Percentiles rank a stretch among this genome's conserved stretches.
Evolutionary conservation across 2,888 invertebrate species (phyloP).

Genomic region (Sinhomidia bicolor): DNA sequence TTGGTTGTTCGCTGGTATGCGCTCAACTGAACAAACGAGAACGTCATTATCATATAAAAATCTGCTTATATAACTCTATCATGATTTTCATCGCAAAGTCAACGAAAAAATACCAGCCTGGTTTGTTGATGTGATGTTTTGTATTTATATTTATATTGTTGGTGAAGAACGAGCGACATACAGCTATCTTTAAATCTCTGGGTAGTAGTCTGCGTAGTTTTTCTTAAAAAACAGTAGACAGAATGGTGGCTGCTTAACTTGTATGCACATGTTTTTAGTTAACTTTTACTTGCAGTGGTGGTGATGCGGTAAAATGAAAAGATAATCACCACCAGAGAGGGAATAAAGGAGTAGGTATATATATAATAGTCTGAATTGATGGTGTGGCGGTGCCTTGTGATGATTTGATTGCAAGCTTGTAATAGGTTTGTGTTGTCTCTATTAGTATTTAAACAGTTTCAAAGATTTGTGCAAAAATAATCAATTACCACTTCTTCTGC

Average conservation of each 20-base stretch:
- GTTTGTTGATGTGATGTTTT: neutral
- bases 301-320: neutral
- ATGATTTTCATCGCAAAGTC: neutral
- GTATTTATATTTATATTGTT: neutral
- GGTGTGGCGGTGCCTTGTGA: conserved; percentile 26
- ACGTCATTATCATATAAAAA: neutral
- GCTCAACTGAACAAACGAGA: conserved; percentile 39
- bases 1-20: neutral
- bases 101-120: neutral
- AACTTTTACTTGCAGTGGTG: neutral
- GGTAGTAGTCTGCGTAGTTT: neutral
- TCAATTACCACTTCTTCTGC: neutral
- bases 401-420: neutral
- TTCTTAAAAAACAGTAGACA: neutral
- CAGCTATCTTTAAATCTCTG: conserved; percentile 16
- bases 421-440: neutral
- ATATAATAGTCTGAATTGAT: neutral
- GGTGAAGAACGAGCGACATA: neutral
- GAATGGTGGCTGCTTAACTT: neutral
- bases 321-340: neutral
- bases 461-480: conserved; percentile 13
- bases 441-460: conserved; percentile 1
- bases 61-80: conserved; percentile 20
- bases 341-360: too few relatives aligned
- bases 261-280: neutral